phyloP scores from a whole-genome alignment of 2,888 invertebrate genomes.

The Spilarctia lutea region DNA sequence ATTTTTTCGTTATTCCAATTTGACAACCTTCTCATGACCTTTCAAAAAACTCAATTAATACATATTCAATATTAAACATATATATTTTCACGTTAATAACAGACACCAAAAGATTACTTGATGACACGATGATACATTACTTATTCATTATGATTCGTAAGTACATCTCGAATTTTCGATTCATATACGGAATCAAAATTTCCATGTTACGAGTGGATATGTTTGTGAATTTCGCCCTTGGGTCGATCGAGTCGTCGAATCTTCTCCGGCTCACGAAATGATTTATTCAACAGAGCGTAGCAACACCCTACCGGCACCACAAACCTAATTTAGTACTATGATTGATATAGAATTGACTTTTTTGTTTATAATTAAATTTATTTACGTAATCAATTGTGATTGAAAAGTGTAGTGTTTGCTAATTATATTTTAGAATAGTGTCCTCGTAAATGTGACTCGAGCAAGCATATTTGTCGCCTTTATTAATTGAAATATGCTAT shows the following conservation, averaged over 20 bases:
- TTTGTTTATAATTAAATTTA: constrained; percentile 47
- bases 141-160: constrained; percentile 21
- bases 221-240: constrained; percentile 44
- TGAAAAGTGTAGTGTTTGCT: constrained; percentile 17
- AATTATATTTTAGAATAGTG: neutral
- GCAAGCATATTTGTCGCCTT: neutral
- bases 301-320: constrained; percentile 47
- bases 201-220: constrained; percentile 47
- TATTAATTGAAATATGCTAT: neutral
- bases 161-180: constrained; percentile 32
- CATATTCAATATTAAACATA: neutral
- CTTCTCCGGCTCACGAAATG: constrained; percentile 47
- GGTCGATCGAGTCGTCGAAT: constrained; percentile 50
- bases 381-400: constrained; percentile 24
- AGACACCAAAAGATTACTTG: neutral
- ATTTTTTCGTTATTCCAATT: neutral
- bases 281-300: constrained; percentile 58
- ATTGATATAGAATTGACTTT: constrained; percentile 51
- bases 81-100: neutral
- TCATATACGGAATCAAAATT: constrained; percentile 51
- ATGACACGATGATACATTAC: neutral
- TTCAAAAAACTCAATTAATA: neutral
- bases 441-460: neutral
- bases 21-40: neutral
- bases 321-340: constrained; percentile 53